A percentile compares a stretch with the other conserved stretches of the same genome.
Evolutionary conservation across 2,797 vertebrate species (phyloP).

Genomic region (Myripristis murdjan): DNA sequence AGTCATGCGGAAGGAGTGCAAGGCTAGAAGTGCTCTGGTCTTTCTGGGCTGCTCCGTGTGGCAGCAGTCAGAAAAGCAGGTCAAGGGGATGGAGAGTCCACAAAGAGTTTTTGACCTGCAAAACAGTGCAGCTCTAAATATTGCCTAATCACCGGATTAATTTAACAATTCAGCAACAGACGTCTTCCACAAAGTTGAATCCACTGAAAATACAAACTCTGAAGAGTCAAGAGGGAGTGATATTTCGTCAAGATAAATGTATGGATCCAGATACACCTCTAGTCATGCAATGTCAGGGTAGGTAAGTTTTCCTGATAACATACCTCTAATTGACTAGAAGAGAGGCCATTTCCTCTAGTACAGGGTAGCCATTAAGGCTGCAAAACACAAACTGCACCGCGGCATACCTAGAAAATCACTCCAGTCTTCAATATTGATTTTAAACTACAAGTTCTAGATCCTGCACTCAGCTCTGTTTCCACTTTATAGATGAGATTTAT

Average conservation of each 20-base stretch:
- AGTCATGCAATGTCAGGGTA: constrained; percentile 19
- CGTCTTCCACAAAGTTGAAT: background rate
- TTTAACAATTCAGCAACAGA: background rate
- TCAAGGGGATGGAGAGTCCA: constrained; percentile 52
- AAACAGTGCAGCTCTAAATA: constrained; percentile 3
- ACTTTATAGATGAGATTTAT: constrained; percentile 74
- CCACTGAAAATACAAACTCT: background rate
- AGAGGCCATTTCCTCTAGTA: constrained; percentile 44
- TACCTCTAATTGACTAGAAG: constrained; percentile 33
- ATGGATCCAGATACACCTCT: constrained; percentile 3
- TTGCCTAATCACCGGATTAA: background rate
- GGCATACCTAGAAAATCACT: constrained; percentile 58
- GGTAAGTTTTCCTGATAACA: constrained; percentile 26
- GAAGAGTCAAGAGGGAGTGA: too few species aligned
- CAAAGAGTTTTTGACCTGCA: constrained; percentile 48
- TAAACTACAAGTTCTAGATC: constrained; percentile 66
- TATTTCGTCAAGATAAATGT: background rate
- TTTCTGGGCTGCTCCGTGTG: constrained; percentile 35
- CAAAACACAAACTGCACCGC: constrained; percentile 45
- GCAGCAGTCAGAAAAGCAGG: constrained; percentile 60
- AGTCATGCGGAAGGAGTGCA: constrained; percentile 74
- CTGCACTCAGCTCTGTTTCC: constrained; percentile 55
- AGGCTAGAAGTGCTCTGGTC: constrained; percentile 51
- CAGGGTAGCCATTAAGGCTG: constrained; percentile 52
- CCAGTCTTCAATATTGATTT: constrained; percentile 67